Base-by-base conservation (phyloP, 2,888 invertebrate species). In the Aphidoletes aphidimyza region DNA sequence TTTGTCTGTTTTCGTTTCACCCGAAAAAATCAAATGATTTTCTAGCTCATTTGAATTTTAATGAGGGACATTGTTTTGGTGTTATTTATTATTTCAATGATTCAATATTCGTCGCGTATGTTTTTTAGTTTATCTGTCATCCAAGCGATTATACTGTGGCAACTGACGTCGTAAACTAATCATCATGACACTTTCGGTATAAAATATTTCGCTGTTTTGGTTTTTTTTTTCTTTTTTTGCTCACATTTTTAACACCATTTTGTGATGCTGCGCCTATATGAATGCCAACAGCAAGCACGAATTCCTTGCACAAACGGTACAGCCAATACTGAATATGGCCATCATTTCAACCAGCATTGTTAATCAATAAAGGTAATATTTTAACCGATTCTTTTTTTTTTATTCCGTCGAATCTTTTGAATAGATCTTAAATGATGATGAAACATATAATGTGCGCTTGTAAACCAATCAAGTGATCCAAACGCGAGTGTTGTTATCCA, bases 81-180 rank as follows among this genome's bases (percentile, higher is more conserved):
- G n/a, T n/a, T n/a, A n/a, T n/a, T n/a, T n/a, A n/a, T n/a, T n/a
- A 47, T 47, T 47, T 11, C 17, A 47, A 54, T 54, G 2, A 54
- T 54, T 22, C 22, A 54, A 22, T 22, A n/a, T 54, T 22, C n/a
- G n/a, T 54, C 22, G 54, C 22, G n/a, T 22, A 5, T 5, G 47
- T 5, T 14, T 11, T 47, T 9, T 17, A 5, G 47, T 54, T 11
- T 54, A 22, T 54, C 22, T 54, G 54, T 54, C 54, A 54, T 54
- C 17, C 19, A 17, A 6, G 22, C 9, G 2, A 19, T 47, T 47
- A 1, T 54, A 54, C 22, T 54, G 9, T 54, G 22, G 54, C 9
- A 54, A 54, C 54, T 54, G 54, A n/a, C 54, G 54, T 54, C 54
- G n/a, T n/a, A 54, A 22, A 54, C 54, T 54, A 54, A 54, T 54